phyloP scores from a whole-genome alignment of 2,113 vertebrate species.

The Periophthalmodon schlosseri region DNA sequence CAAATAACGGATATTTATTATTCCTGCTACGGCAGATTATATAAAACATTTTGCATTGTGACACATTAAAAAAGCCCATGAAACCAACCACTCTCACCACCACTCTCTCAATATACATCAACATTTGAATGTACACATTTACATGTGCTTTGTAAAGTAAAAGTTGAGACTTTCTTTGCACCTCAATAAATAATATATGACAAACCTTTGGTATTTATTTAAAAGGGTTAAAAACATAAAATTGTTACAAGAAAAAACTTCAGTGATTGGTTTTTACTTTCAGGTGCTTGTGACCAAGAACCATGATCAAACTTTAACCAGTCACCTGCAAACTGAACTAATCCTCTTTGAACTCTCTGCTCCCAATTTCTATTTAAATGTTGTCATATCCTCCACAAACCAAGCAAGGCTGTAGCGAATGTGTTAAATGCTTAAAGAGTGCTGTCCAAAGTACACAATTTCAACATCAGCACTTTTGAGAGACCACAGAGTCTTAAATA shows the following conservation, averaged over 20 bases:
- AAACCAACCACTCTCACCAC: too few relatives aligned
- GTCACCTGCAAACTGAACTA: slow-evolving; percentile 16
- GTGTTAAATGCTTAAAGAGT: slow-evolving; percentile 22
- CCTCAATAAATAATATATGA: slow-evolving; percentile 41
- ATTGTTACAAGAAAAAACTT: neutral
- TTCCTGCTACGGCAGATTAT: slow-evolving; percentile 12
- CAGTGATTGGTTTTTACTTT: slow-evolving; percentile 18
- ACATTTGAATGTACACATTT: slow-evolving; percentile 23
- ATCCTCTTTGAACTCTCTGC: slow-evolving; percentile 4
- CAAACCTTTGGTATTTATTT: neutral
- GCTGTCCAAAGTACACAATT: neutral
- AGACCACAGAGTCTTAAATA: slow-evolving; percentile 2
- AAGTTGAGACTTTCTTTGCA: neutral
- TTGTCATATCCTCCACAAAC: slow-evolving; percentile 15
- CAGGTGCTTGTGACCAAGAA: slow-evolving; percentile 13
- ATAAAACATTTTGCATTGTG: slow-evolving; percentile 45
- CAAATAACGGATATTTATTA: slow-evolving; percentile 62
- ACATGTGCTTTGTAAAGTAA: slow-evolving; percentile 12
- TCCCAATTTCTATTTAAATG: slow-evolving; percentile 8
- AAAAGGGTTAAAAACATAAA: neutral
- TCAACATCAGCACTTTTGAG: slow-evolving; percentile 12
- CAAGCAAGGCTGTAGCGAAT: slow-evolving; percentile 10
- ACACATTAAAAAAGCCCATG: slow-evolving; percentile 10
- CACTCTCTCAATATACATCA: slow-evolving; percentile 12
- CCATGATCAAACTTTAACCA: slow-evolving; percentile 23